These are phyloP conservation scores for Chloebia gouldiae DNA, from an alignment of 2,113 vertebrate species.

Conservation along the genomic window DNA sequence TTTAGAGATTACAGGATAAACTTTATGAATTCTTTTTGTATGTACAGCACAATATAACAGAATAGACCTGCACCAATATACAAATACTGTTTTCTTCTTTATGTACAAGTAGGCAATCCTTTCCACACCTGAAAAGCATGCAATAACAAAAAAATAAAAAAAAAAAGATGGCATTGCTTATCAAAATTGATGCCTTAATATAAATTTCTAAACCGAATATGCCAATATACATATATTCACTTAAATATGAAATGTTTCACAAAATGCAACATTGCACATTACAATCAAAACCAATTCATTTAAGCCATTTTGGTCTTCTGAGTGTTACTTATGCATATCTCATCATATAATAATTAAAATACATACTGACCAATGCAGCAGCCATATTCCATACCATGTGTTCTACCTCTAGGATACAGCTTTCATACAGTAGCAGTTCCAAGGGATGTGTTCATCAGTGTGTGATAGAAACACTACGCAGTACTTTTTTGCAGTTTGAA, in stretches of 20 bases:
- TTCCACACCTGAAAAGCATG: not conserved
- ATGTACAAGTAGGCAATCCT: not conserved
- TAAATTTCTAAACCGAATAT: not conserved
- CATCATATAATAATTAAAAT: constrained; percentile 57
- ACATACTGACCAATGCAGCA: constrained; percentile 63
- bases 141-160: not conserved
- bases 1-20: not conserved
- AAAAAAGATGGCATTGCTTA: not conserved
- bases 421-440: constrained; percentile 52
- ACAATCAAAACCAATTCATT: not conserved
- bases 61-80: not conserved
- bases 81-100: not conserved
- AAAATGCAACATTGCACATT: not conserved
- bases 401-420: constrained; percentile 54
- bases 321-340: not conserved
- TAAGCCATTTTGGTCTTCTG: not conserved
- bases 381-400: constrained; percentile 54
- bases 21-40: not conserved
- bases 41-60: not conserved
- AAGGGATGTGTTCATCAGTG: constrained; percentile 58
- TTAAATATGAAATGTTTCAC: not conserved
- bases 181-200: not conserved
- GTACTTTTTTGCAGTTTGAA: constrained; percentile 61
- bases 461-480: constrained; percentile 42
- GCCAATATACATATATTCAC: not conserved